Conservation (phyloP, 2,888 invertebrate species). For the Quadroppia sp. region DNA sequence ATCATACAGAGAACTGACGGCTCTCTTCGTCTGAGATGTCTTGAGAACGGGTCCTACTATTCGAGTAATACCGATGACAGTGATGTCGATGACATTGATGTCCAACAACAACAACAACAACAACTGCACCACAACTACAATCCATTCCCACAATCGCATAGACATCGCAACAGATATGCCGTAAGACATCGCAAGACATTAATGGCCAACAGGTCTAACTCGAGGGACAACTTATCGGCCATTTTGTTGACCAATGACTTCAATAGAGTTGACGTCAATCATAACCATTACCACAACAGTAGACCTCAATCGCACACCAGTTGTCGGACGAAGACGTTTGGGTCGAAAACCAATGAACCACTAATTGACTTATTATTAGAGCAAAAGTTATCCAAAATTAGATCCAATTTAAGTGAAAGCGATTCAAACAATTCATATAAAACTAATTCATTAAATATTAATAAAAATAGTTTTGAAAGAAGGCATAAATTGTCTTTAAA, state of each 20-base stretch:
- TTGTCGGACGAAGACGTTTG: too few relatives aligned
- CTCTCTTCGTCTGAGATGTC: conserved; percentile 69
- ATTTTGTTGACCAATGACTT: neutral
- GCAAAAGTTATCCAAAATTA: conserved; percentile 44
- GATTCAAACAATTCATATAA: conserved; percentile 42
- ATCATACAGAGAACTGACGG: conserved; percentile 82
- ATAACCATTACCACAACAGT: conserved; percentile 6
- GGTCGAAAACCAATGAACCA: conserved; percentile 44
- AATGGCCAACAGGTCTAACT: neutral
- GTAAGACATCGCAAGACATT: conserved; percentile 6
- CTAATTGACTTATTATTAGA: conserved; percentile 46
- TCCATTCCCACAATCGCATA: neutral
- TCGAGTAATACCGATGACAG: conserved; percentile 53
- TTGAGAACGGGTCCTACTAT: conserved; percentile 80
- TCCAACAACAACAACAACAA: too few relatives aligned
- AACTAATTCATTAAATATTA: conserved; percentile 16
- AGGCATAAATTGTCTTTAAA: neutral
- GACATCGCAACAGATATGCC: conserved; percentile 13
- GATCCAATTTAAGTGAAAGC: conserved; percentile 36
- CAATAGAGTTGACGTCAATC: neutral
- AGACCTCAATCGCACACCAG: neutral
- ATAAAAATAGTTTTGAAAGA: neutral
- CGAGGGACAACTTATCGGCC: neutral
- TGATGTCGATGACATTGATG: conserved; percentile 31
- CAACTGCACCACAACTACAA: neutral